Percentiles rank a stretch among this genome's conserved stretches.
Evolutionary conservation across 2,888 invertebrate genomes (phyloP).

Genomic region (Ischnus inquisitorius): DNA sequence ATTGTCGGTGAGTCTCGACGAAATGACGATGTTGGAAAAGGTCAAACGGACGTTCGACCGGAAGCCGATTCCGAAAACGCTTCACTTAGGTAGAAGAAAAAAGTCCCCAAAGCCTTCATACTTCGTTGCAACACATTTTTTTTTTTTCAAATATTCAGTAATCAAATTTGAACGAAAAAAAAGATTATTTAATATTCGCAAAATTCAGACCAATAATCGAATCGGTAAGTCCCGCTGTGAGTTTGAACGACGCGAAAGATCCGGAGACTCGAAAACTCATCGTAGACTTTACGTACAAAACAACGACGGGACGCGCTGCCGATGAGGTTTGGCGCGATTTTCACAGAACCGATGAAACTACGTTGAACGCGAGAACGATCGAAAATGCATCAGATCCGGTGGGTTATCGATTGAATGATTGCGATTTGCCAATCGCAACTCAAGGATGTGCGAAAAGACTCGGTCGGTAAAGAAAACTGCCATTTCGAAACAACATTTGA

Average conservation of each 20-base stretch:
- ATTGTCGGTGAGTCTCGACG: constrained; percentile 79
- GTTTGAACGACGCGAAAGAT: constrained; percentile 84
- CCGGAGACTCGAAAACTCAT: constrained; percentile 81
- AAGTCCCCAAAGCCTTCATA: neutral
- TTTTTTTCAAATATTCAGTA: too few species aligned
- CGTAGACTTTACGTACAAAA: constrained; percentile 82
- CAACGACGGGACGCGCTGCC: constrained; percentile 80
- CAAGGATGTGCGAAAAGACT: too few species aligned
- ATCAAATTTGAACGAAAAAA: neutral
- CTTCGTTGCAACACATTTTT: too few species aligned
- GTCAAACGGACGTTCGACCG: constrained; percentile 3
- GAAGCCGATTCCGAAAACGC: neutral
- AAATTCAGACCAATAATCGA: constrained; percentile 79
- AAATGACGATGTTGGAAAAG: constrained; percentile 38
- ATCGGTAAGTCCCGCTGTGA: constrained; percentile 82
- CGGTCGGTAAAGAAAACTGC: too few species aligned
- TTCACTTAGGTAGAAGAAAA: neutral
- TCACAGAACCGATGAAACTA: constrained; percentile 51
- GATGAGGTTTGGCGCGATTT: constrained; percentile 77
- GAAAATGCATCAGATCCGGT: neutral
- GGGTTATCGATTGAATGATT: neutral
- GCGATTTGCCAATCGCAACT: too few species aligned
- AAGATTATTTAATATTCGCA: neutral
- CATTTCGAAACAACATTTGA: too few species aligned
- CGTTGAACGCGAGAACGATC: neutral